These are phyloP conservation scores for Sceliomorpha sp. DNA, from an alignment of 2,888 invertebrate species.

Conservation along the genomic window DNA sequence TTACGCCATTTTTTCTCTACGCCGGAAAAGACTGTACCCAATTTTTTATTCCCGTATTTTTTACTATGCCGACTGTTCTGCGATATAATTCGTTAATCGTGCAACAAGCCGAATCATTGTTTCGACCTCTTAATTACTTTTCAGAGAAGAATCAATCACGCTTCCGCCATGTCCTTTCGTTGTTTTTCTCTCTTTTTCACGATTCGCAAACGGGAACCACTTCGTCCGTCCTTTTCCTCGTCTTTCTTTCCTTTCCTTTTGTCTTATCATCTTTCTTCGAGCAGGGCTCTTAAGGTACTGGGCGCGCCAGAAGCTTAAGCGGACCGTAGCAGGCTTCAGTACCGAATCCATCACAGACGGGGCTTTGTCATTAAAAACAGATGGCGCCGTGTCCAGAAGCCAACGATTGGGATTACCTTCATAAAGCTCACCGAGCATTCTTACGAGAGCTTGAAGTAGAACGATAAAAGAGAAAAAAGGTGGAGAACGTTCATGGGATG, in stretches of 20 bases:
- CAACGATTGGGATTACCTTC: constrained; percentile 39
- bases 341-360: constrained; percentile 1
- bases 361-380: constrained; percentile 47
- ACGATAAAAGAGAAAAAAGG: background rate
- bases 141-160: no score
- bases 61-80: no score
- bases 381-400: constrained; percentile 47
- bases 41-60: no score
- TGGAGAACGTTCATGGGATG: background rate
- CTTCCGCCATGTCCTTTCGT: no score
- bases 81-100: no score
- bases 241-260: constrained; percentile 3
- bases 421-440: constrained; percentile 7
- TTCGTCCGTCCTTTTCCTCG: no score
- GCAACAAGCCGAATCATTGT: no score
- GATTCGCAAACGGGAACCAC: no score
- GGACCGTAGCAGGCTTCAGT: constrained; percentile 8
- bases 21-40: no score
- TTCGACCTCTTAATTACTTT: no score
- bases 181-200: no score
- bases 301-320: constrained; percentile 15
- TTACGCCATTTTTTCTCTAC: no score
- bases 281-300: constrained; percentile 10
- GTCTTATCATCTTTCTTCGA: background rate
- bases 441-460: constrained; percentile 1